Conservation (phyloP, 2,797 vertebrate species). For the Phylloscopus collybita region DNA sequence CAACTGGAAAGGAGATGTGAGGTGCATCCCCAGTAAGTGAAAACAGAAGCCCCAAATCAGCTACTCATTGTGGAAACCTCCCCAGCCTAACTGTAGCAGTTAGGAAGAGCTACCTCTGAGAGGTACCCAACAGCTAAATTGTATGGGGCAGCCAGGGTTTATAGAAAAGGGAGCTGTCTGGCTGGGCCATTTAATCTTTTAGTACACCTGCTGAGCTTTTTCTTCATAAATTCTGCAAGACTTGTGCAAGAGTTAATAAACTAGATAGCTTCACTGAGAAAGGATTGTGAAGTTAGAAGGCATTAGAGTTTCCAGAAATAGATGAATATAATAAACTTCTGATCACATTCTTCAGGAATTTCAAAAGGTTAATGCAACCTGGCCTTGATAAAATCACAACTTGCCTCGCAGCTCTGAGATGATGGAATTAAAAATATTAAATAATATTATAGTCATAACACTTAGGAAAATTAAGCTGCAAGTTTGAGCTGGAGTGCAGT, state of each 20-base stretch:
- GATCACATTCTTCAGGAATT: background rate
- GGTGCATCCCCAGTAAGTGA: background rate
- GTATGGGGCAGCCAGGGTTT: background rate
- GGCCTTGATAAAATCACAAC: background rate
- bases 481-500: conserved; percentile 6
- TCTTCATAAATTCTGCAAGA: background rate
- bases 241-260: background rate
- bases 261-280: background rate
- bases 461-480: conserved; percentile 13
- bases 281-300: background rate
- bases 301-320: background rate
- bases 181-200: background rate
- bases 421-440: conserved; percentile 2
- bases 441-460: background rate
- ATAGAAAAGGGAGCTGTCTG: background rate
- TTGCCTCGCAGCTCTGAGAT: background rate
- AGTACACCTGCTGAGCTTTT: background rate
- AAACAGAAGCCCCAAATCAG: background rate
- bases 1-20: background rate
- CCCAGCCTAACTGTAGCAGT: too few species aligned
- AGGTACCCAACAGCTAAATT: background rate
- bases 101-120: background rate
- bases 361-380: background rate
- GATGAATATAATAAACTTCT: background rate
- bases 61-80: background rate